phyloP scores from a whole-genome alignment of 2,797 vertebrate species.

The Streptopelia turtur region DNA sequence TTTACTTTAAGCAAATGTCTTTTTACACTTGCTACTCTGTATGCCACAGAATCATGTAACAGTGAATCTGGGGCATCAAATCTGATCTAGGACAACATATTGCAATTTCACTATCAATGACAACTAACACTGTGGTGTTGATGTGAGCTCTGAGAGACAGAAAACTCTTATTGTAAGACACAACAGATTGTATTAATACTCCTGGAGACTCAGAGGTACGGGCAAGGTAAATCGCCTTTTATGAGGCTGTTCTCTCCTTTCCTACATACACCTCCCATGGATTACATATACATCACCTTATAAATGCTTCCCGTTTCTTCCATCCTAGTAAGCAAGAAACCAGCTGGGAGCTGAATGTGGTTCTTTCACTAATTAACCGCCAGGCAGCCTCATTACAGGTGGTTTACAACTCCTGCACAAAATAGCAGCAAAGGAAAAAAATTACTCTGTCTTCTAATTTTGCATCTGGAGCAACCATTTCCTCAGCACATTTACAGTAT shows the following conservation, averaged over 20 bases:
- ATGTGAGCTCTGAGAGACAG: background rate
- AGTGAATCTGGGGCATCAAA: background rate
- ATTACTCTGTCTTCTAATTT: background rate
- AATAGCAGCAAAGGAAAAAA: background rate
- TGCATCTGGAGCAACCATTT: background rate
- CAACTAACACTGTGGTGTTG: background rate
- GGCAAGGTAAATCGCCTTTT: background rate
- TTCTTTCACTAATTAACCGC: background rate
- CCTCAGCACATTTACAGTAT: background rate
- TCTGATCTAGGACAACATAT: background rate
- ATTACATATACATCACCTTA: background rate
- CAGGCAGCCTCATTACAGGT: background rate
- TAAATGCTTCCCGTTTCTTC: constrained; percentile 8
- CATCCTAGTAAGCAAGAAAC: background rate
- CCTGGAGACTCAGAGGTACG: background rate
- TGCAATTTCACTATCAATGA: background rate
- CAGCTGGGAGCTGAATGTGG: background rate
- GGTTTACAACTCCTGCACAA: background rate
- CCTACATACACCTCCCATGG: background rate
- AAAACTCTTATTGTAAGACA: background rate
- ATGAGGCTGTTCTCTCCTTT: background rate
- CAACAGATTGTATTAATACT: background rate
- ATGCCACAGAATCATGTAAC: background rate
- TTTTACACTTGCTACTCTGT: background rate
- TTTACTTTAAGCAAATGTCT: background rate